phyloP scores from a whole-genome alignment of 2,113 vertebrate species.

The Prinia subflava region DNA sequence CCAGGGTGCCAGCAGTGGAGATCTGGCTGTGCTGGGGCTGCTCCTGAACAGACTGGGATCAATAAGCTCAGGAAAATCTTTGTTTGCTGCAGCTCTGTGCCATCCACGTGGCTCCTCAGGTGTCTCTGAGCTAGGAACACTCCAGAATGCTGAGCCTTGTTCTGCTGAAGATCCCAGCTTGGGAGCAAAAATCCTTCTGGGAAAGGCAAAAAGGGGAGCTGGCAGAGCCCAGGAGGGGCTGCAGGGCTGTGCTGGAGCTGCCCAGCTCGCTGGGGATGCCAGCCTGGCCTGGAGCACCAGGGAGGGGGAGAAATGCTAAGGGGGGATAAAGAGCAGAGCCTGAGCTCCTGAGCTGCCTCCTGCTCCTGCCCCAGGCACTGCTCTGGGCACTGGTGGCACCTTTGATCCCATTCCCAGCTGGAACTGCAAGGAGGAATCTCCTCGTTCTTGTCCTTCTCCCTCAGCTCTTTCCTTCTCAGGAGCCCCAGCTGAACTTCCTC shows the following conservation, averaged over 20 bases:
- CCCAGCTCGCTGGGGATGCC: accelerated
- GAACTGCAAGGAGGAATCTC: not conserved
- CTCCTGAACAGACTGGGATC: not conserved
- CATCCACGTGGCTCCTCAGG: accelerated
- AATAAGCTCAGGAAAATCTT: not conserved
- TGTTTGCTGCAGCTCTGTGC: not conserved
- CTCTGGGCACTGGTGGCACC: not conserved
- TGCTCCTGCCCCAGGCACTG: not conserved
- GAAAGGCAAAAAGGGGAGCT: not conserved
- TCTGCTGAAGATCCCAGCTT: not conserved
- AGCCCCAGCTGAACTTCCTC: not conserved
- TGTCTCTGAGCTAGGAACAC: not conserved
- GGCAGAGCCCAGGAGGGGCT: not conserved
- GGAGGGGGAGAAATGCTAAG: not conserved
- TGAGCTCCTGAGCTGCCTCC: not conserved
- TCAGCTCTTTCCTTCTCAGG: not conserved
- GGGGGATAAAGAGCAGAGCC: not conserved
- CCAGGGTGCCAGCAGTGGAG: not conserved
- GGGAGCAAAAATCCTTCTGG: not conserved
- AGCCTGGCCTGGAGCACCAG: not conserved
- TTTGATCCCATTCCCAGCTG: too few relatives aligned
- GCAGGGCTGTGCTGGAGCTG: not conserved
- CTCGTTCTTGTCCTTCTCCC: not conserved
- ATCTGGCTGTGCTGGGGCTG: not conserved
- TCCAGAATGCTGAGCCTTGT: not conserved